These are phyloP conservation scores for Labrus mixtus DNA, from an alignment of 2,113 vertebrate genomes.

Conservation along the genomic window DNA sequence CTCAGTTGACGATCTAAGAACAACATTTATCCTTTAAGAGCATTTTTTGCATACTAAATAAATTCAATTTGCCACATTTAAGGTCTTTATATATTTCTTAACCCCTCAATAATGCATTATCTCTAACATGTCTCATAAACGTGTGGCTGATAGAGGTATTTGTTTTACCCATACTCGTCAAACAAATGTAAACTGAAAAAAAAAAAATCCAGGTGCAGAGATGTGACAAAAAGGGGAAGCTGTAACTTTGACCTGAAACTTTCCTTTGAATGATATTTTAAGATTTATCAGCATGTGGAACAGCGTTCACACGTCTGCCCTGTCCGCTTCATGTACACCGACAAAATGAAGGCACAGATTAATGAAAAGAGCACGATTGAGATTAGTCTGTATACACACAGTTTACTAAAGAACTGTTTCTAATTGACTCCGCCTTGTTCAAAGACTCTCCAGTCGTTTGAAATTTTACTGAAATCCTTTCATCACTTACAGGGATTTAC, in stretches of 20 bases:
- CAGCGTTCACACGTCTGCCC: slow-evolving; percentile 14
- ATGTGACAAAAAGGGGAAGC: slow-evolving; percentile 22
- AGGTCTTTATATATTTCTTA: neutral
- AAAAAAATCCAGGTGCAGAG: slow-evolving; percentile 21
- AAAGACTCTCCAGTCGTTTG: neutral
- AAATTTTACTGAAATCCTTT: slow-evolving; percentile 30
- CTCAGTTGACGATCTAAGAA: slow-evolving; percentile 24
- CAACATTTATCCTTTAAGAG: slow-evolving; percentile 23
- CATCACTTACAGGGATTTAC: slow-evolving; percentile 20
- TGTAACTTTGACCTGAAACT: slow-evolving; percentile 1
- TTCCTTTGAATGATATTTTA: slow-evolving; percentile 27
- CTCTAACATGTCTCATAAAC: slow-evolving; percentile 23
- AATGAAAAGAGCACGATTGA: slow-evolving; percentile 69
- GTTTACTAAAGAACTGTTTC: slow-evolving; percentile 28
- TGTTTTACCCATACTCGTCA: neutral
- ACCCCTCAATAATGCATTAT: neutral
- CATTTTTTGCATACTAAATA: slow-evolving; percentile 5
- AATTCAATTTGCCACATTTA: slow-evolving; percentile 17
- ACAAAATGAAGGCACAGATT: slow-evolving; percentile 81
- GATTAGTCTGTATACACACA: slow-evolving; percentile 54
- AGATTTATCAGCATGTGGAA: slow-evolving; percentile 23
- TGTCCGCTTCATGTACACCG: slow-evolving; percentile 40
- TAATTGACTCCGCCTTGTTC: slow-evolving; percentile 3
- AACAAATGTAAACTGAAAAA: slow-evolving; percentile 10
- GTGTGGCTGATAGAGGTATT: slow-evolving; percentile 5